Evolutionary conservation across 2,888 invertebrate species (phyloP).

Genomic region (Meteorus cinctellus): DNA sequence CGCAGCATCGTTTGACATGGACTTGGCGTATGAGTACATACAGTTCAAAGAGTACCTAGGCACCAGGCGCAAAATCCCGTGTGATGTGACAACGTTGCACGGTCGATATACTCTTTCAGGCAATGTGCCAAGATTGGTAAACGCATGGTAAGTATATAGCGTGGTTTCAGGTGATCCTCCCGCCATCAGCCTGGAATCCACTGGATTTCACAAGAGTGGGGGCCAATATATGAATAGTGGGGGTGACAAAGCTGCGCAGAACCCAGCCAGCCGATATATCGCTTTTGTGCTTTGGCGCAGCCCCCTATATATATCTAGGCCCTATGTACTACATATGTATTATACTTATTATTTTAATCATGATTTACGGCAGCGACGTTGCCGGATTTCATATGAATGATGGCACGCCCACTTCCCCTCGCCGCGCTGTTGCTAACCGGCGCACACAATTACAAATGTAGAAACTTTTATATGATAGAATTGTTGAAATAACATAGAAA

Average conservation of each 20-base stretch:
- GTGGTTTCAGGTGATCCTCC: slow-evolving; percentile 65
- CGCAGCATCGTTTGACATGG: slow-evolving; percentile 62
- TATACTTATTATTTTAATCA: slow-evolving; percentile 73
- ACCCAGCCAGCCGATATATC: slow-evolving; percentile 55
- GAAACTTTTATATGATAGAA: slow-evolving; percentile 26
- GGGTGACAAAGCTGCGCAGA: slow-evolving; percentile 69
- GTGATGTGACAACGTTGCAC: slow-evolving; percentile 71
- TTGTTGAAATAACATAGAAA: slow-evolving; percentile 38
- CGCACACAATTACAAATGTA: slow-evolving; percentile 50
- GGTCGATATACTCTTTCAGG: slow-evolving; percentile 74
- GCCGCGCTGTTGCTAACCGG: slow-evolving; percentile 52
- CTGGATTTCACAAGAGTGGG: slow-evolving; percentile 58
- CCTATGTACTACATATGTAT: slow-evolving; percentile 61
- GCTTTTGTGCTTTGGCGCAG: slow-evolving; percentile 63
- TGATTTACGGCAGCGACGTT: slow-evolving; percentile 71
- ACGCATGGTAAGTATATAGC: slow-evolving; percentile 65
- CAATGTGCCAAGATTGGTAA: slow-evolving; percentile 73
- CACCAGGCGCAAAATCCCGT: slow-evolving; percentile 61
- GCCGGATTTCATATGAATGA: slow-evolving; percentile 59
- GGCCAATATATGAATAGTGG: slow-evolving; percentile 50
- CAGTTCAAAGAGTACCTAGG: slow-evolving; percentile 55
- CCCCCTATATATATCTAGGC: slow-evolving; percentile 54
- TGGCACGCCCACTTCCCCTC: slow-evolving; percentile 66
- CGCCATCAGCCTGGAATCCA: slow-evolving; percentile 57
- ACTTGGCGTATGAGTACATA: slow-evolving; percentile 49